These are phyloP conservation scores for Ctenopoma multispine DNA, from an alignment of 2,797 vertebrate genomes.

Conservation along the genomic window DNA sequence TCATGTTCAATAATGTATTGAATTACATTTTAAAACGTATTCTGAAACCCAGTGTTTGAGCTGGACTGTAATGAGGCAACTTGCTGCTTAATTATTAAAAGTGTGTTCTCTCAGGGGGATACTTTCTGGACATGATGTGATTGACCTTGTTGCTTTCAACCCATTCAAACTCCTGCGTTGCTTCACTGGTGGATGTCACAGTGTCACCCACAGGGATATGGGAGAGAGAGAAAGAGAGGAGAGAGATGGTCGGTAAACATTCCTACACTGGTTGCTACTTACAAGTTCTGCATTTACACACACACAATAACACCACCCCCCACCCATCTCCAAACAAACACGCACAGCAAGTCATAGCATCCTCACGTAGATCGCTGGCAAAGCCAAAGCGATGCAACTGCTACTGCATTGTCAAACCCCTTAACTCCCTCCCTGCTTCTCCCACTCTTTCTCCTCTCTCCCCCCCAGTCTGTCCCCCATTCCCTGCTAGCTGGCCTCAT, in stretches of 20 bases:
- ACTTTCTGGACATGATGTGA: constrained; percentile 73
- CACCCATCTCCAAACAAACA: constrained; percentile 35
- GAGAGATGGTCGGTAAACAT: constrained; percentile 32
- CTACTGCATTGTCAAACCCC: constrained; percentile 70
- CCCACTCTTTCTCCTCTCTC: constrained; percentile 48
- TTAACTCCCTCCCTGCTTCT: constrained; percentile 68
- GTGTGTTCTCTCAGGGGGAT: constrained; percentile 62
- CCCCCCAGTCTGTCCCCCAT: constrained; percentile 84
- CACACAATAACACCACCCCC: constrained; percentile 30
- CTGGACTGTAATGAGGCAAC: constrained; percentile 11
- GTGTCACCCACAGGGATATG: constrained; percentile 66
- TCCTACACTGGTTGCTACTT: constrained; percentile 48
- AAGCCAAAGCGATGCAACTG: constrained; percentile 71
- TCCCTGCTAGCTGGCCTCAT: constrained; percentile 71
- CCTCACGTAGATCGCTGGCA: constrained; percentile 66
- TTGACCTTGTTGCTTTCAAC: constrained; percentile 73
- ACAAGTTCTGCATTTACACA: constrained; percentile 40
- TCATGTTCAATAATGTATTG: not conserved
- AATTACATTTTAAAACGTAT: not conserved
- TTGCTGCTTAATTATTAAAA: constrained; percentile 53
- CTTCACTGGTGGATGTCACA: constrained; percentile 74
- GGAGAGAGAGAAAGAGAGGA: constrained; percentile 31
- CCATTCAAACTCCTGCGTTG: constrained; percentile 58
- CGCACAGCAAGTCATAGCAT: constrained; percentile 62
- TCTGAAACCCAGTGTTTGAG: constrained; percentile 12